Conservation (phyloP, 1,140 invertebrate genomes). For the Aporrectodea caliginosa region DNA sequence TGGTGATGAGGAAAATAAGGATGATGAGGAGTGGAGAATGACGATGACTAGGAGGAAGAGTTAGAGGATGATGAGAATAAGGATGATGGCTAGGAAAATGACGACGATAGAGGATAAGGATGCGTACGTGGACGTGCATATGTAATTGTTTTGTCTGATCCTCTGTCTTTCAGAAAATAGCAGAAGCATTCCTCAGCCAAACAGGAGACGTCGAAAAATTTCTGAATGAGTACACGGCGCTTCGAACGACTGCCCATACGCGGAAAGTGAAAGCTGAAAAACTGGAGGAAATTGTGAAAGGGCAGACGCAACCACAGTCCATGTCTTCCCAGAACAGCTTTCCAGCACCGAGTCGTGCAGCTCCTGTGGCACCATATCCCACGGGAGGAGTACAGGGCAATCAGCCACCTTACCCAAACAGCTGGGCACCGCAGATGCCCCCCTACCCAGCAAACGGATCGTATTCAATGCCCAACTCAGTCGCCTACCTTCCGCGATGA, state of each 20-base stretch:
- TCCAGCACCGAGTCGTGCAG: neutral
- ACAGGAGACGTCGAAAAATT: conserved; percentile 8
- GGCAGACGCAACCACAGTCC: neutral
- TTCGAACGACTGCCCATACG: neutral
- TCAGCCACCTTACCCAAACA: neutral
- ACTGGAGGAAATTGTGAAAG: neutral
- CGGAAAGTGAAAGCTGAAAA: conserved; percentile 13
- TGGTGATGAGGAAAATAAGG: too few species aligned
- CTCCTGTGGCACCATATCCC: neutral
- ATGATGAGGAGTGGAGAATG: too few species aligned
- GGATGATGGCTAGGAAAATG: too few species aligned
- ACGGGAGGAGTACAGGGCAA: neutral
- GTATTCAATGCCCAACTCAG: neutral
- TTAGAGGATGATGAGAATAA: too few species aligned
- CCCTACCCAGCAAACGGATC: neutral
- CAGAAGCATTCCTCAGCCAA: neutral
- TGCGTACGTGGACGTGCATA: too few species aligned
- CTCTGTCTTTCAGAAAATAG: conserved; percentile 7
- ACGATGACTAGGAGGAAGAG: too few species aligned
- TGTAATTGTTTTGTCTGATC: too few species aligned
- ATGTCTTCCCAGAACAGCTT: neutral
- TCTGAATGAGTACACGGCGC: neutral
- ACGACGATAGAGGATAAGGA: too few species aligned
- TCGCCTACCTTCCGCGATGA: neutral
- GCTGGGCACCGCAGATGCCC: neutral